A percentile compares a stretch with the other conserved stretches of the same genome.
Conservation (phyloP, 2,888 invertebrate genomes). For the Proisotoma minuta region DNA sequence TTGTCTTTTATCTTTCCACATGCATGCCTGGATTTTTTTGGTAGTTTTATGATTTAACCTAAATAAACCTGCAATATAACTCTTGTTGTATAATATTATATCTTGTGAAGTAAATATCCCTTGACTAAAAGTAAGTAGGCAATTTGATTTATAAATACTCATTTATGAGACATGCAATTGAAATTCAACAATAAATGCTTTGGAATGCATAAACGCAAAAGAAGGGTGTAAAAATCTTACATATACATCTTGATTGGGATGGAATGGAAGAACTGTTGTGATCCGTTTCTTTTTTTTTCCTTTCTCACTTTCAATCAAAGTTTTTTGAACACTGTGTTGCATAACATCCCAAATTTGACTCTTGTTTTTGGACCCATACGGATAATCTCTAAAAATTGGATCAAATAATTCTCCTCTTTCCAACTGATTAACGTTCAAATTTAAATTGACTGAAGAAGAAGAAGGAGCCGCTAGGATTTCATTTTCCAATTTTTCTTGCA, state of each 20-base stretch:
- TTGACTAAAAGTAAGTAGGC: no score
- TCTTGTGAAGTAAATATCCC: no score
- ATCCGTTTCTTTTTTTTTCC: constrained; percentile 37
- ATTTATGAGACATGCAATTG: no score
- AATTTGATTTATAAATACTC: no score
- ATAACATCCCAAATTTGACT: constrained; percentile 45
- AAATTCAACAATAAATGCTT: no score
- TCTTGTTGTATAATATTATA: no score
- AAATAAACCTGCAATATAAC: no score
- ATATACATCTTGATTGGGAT: constrained; percentile 46
- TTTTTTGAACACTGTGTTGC: constrained; percentile 37
- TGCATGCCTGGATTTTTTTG: no score
- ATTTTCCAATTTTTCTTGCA: neutral
- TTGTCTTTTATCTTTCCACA: no score
- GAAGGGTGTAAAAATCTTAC: constrained; percentile 26
- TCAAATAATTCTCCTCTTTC: constrained; percentile 5
- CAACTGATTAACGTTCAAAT: neutral
- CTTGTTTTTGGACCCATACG: constrained; percentile 42
- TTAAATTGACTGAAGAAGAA: neutral
- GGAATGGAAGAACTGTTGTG: constrained; percentile 45
- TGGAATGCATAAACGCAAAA: constrained; percentile 13
- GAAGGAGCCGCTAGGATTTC: neutral
- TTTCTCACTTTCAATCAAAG: constrained; percentile 24
- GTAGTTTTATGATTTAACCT: no score
- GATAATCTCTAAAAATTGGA: constrained; percentile 22